Evolutionary conservation across 1,140 invertebrate species (phyloP).

Genomic region (Drosophila pachea): DNA sequence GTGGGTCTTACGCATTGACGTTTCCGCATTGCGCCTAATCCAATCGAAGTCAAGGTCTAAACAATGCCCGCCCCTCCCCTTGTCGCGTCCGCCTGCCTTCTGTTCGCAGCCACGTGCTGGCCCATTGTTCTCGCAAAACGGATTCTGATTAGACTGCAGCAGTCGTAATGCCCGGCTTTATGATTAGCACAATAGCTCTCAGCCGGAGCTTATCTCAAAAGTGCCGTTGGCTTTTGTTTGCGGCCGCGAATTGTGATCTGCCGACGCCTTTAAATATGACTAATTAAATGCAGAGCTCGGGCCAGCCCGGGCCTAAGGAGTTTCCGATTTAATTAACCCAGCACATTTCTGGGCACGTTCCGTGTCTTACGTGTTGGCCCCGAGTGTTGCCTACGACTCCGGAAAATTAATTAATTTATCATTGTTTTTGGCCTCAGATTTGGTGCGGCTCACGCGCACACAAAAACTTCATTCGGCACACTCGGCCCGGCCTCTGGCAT

Average conservation of each 20-base stretch:
- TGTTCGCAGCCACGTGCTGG: no score
- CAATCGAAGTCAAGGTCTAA: no score
- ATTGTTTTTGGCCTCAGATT: conserved; percentile 59
- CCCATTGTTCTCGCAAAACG: conserved; percentile 46
- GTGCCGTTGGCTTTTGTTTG: conserved; percentile 36
- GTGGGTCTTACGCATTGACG: not conserved
- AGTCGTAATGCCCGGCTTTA: conserved; percentile 26
- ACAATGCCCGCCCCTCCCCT: no score
- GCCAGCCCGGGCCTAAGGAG: conserved; percentile 5
- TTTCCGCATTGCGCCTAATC: not conserved
- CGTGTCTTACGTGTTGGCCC: conserved; percentile 30
- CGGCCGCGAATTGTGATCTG: conserved; percentile 41
- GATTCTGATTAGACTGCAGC: conserved; percentile 51
- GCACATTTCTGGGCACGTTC: conserved; percentile 58
- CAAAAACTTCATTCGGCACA: conserved; percentile 45
- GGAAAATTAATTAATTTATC: conserved; percentile 67
- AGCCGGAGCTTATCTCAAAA: conserved; percentile 1
- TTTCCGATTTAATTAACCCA: conserved; percentile 40
- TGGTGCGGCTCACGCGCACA: conserved; percentile 26
- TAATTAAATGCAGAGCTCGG: conserved; percentile 25
- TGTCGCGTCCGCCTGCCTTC: not conserved
- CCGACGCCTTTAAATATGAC: conserved; percentile 20
- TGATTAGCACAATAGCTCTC: conserved; percentile 1
- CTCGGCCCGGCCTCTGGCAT: conserved; percentile 36
- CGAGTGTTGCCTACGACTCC: conserved; percentile 29